Base-by-base conservation (phyloP, 2,113 vertebrate species). In the Menura novaehollandiae region DNA sequence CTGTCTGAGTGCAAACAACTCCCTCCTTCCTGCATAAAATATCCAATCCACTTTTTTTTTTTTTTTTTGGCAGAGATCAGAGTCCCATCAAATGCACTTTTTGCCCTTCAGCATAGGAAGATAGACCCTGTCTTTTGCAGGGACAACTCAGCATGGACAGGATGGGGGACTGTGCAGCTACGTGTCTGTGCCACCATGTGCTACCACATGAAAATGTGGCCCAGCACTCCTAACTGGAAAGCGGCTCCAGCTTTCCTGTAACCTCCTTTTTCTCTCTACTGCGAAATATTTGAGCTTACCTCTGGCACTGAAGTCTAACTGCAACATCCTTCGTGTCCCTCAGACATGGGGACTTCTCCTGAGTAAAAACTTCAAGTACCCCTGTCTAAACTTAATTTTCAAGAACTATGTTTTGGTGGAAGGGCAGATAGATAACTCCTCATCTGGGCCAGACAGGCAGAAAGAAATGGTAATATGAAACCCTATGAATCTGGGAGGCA, bases 1-100 rank as follows among this genome's bases (percentile, higher is more conserved):
- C 93, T 93, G 93, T 93, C 90, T 88, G 86, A 84, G 85, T 96
- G 96, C 90, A 94, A 96, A 98, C 55, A 93, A 67, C 88, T 91
- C 53, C 85, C 83, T 95, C 87, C 35, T 87, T 39, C 47, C 67
- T 9, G 16, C 81, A 52, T 68, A 84, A 82, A 96, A 89, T 67
- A 85, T 56, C 55, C 81, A 68, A 47, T 67, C 68, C 5, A 3
- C 62, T 92, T 35, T 35, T 60, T 85, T 85, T 86, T 78, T 73
- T 35, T 71, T 84, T 59, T 52, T 85, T 73, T 43, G 77, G 68
- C 62, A 37, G 39, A 85, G 80, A 97, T 97, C 93, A 95, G 59
- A 95, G 88, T 32, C 43, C 21, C 80, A 41, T 88, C 85, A 71
- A 69, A 80, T 22, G 41, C 59, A 78, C 32, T 85, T 96, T 96